These are phyloP conservation scores for Emydoidea blandingii DNA, from an alignment of 2,797 vertebrate species.

Conservation along the genomic window DNA sequence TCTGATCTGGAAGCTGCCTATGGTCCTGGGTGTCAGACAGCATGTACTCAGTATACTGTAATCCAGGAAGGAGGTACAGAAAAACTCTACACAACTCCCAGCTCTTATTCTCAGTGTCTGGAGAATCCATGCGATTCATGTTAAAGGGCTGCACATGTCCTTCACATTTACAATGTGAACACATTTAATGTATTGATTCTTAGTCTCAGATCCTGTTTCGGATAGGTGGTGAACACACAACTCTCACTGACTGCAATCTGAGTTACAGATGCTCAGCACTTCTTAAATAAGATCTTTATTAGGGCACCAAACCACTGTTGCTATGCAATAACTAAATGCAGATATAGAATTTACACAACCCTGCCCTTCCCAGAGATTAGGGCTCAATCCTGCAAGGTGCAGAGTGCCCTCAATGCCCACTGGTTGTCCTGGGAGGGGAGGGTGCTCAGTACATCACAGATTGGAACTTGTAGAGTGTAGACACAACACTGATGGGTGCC, in stretches of 20 bases:
- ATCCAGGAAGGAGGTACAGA: neutral
- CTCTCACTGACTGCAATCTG: constrained; percentile 1
- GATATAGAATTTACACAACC: neutral
- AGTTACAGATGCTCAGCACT: constrained; percentile 4
- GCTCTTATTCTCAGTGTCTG: neutral
- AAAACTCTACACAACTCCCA: constrained; percentile 20
- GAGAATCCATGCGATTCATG: neutral
- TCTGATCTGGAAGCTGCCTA: neutral
- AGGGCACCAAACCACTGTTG: neutral
- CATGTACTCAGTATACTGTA: neutral
- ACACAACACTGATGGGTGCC: neutral
- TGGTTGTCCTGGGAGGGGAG: neutral
- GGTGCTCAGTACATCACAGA: neutral
- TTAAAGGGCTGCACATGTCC: neutral
- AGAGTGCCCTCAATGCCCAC: neutral
- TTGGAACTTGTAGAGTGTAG: neutral
- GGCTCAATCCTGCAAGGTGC: neutral
- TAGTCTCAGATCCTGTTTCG: rapidly evolving
- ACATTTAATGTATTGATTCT: neutral
- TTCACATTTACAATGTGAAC: constrained; percentile 2
- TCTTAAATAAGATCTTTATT: neutral
- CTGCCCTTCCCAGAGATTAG: neutral
- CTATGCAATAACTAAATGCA: neutral
- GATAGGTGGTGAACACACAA: neutral
- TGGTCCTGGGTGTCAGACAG: constrained; percentile 27